A percentile compares a stretch with the other conserved stretches of the same genome.
phyloP scores from a whole-genome alignment of 2,888 invertebrate species.

The Dryadula phaetusa region DNA sequence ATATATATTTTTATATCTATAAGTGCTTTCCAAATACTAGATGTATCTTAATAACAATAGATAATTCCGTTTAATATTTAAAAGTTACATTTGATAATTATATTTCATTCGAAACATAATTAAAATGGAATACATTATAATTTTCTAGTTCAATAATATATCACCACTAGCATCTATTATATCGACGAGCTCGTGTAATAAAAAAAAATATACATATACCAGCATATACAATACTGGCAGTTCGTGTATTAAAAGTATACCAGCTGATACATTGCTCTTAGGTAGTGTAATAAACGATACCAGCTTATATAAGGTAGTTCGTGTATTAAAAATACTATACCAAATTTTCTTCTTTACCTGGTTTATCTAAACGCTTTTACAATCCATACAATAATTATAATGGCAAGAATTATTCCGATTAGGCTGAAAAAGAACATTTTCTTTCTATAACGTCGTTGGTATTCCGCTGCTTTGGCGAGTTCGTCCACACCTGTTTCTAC shows the following conservation, averaged over 20 bases:
- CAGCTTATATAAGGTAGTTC: not conserved
- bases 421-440: conserved; percentile 89
- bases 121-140: too few species aligned
- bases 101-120: too few species aligned
- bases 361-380: conserved; percentile 84
- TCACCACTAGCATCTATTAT: too few species aligned
- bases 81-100: too few species aligned
- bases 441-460: conserved; percentile 89
- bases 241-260: conserved; percentile 1
- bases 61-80: not conserved
- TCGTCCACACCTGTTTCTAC: conserved; percentile 92
- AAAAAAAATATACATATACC: too few species aligned
- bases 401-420: conserved; percentile 87
- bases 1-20: not conserved
- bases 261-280: too few species aligned
- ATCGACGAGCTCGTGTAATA: too few species aligned
- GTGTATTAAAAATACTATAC: not conserved
- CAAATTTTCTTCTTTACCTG: not conserved
- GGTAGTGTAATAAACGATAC: too few species aligned
- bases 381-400: conserved; percentile 88
- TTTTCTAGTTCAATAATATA: too few species aligned
- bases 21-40: not conserved
- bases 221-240: not conserved
- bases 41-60: not conserved
- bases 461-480: conserved; percentile 91